Evolutionary conservation across 2,888 invertebrate genomes (phyloP).

Genomic region (Apamea sordens): DNA sequence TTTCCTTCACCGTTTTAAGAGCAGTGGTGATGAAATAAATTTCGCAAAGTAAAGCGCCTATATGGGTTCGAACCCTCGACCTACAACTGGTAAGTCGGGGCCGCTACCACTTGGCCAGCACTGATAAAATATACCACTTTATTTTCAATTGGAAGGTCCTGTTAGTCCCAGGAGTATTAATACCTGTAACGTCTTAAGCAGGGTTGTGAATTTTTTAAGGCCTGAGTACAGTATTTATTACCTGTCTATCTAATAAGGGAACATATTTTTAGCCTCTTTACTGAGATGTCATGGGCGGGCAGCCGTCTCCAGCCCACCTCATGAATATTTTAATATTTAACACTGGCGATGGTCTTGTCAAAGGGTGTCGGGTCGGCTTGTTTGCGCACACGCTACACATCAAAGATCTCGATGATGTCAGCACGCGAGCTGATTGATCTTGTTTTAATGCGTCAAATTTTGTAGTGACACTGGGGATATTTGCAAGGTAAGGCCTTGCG

Average conservation of each 20-base stretch:
- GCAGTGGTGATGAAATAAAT: background rate
- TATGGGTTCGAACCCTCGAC: background rate
- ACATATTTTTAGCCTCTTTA: conserved; percentile 64
- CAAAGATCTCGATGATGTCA: conserved; percentile 63
- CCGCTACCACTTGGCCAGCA: background rate
- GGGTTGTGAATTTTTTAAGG: conserved; percentile 26
- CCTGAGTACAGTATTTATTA: conserved; percentile 27
- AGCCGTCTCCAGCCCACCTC: conserved; percentile 65
- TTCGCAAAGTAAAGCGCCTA: background rate
- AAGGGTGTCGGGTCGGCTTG: conserved; percentile 67
- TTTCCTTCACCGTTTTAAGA: background rate
- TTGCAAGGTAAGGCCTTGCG: background rate
- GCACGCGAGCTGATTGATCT: conserved; percentile 38
- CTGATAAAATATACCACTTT: background rate
- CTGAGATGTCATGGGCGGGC: conserved; percentile 46
- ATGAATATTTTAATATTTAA: conserved; percentile 82
- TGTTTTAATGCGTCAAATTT: conserved; percentile 18
- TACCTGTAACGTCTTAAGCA: background rate
- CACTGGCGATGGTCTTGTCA: conserved; percentile 65
- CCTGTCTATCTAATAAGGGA: conserved; percentile 42
- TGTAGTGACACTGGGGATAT: conserved; percentile 2
- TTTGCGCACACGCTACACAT: conserved; percentile 62
- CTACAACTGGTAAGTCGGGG: too few species aligned
- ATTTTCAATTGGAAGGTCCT: background rate
- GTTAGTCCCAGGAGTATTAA: conserved; percentile 18